Conservation (phyloP, 2,113 vertebrate species). For the Chelonoidis abingdonii region DNA sequence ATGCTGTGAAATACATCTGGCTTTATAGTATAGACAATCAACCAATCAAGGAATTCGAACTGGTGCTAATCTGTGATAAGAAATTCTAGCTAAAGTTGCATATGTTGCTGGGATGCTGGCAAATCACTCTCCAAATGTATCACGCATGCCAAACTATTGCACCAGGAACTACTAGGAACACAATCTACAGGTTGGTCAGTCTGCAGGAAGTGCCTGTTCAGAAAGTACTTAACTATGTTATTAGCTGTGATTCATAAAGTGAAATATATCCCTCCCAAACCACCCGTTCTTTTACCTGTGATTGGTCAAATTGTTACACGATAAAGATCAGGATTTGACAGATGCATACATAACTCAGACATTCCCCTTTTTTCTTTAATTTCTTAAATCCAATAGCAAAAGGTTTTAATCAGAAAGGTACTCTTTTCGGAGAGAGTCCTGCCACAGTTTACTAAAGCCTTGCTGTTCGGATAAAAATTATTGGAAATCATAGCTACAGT, state of each 20-base stretch:
- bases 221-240: slow-evolving; percentile 2
- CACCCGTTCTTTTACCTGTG: slow-evolving; percentile 25
- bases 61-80: background rate
- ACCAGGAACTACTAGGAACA: background rate
- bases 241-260: background rate
- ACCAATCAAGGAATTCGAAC: background rate
- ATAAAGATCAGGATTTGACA: background rate
- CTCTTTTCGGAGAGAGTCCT: slow-evolving; percentile 59
- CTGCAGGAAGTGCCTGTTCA: background rate
- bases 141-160: background rate
- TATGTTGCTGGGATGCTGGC: accelerated
- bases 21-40: background rate
- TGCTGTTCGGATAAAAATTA: slow-evolving; percentile 59
- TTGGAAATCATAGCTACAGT: slow-evolving; percentile 63
- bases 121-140: background rate
- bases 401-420: slow-evolving; percentile 63
- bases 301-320: slow-evolving; percentile 39
- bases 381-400: slow-evolving; percentile 70
- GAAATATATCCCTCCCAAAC: slow-evolving; percentile 7
- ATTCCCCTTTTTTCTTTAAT: slow-evolving; percentile 57
- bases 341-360: slow-evolving; percentile 59
- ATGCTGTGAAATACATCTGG: background rate
- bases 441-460: background rate
- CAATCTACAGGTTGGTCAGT: background rate
- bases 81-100: background rate